Evolutionary conservation across 2,888 invertebrate species (phyloP).

Genomic region (Helicoverpa assulta): DNA sequence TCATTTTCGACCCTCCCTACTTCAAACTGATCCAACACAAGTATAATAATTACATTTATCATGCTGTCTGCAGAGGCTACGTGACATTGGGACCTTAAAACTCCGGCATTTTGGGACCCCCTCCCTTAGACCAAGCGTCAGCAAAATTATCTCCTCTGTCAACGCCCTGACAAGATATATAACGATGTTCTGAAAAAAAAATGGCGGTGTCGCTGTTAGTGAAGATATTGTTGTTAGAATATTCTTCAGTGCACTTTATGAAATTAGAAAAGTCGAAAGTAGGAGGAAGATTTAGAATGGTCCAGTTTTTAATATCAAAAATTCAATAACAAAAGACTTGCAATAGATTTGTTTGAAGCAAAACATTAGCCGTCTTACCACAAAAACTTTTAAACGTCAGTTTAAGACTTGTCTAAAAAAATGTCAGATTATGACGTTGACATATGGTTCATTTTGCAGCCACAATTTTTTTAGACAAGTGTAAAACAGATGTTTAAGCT

Average conservation of each 20-base stretch:
- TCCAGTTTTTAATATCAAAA: background rate
- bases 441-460: too few relatives aligned
- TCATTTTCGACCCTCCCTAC: background rate
- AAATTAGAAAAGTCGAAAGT: conserved; percentile 9
- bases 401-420: too few relatives aligned
- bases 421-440: too few relatives aligned
- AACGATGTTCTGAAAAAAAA: conserved; percentile 30
- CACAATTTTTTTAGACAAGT: too few relatives aligned
- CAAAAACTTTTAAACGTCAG: too few relatives aligned
- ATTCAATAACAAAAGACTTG: too few relatives aligned
- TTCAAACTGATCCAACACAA: conserved; percentile 9
- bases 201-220: background rate
- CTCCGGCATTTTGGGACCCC: conserved; percentile 43
- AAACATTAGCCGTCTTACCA: too few relatives aligned
- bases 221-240: conserved; percentile 7
- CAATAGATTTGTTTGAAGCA: too few relatives aligned
- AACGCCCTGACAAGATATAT: conserved; percentile 46
- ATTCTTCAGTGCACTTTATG: conserved; percentile 22
- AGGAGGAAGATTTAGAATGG: background rate
- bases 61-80: conserved; percentile 45
- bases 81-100: conserved; percentile 53
- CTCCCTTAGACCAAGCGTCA: conserved; percentile 42
- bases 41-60: conserved; percentile 60
- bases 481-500: too few relatives aligned
- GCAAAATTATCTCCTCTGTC: conserved; percentile 56